phyloP scores from a whole-genome alignment of 2,797 vertebrate genomes.

The Sphaeramia orbicularis region DNA sequence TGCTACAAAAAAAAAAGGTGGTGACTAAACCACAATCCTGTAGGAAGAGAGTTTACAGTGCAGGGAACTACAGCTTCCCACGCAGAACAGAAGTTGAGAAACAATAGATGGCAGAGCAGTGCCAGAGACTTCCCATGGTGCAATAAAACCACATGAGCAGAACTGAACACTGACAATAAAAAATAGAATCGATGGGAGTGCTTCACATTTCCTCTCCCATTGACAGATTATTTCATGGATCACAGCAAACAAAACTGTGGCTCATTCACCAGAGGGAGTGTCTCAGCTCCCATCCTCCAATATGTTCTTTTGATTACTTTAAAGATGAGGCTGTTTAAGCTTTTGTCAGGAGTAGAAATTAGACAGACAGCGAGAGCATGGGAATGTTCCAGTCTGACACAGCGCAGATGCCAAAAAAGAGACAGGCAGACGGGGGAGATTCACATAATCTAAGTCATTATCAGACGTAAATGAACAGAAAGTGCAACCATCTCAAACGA shows the following conservation, averaged over 20 bases:
- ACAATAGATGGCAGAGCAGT: slow-evolving; percentile 68
- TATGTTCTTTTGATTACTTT: slow-evolving; percentile 80
- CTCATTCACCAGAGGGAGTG: slow-evolving; percentile 86
- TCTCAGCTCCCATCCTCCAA: slow-evolving; percentile 84
- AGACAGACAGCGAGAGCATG: slow-evolving; percentile 79
- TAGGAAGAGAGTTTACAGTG: slow-evolving; percentile 49
- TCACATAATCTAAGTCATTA: slow-evolving; percentile 88
- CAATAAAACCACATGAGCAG: slow-evolving; percentile 80
- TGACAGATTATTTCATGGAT: slow-evolving; percentile 91
- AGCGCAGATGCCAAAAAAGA: slow-evolving; percentile 76
- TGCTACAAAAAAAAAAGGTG: slow-evolving; percentile 49
- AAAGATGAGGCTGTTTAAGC: slow-evolving; percentile 81
- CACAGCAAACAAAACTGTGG: slow-evolving; percentile 85
- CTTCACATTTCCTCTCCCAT: slow-evolving; percentile 85
- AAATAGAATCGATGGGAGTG: slow-evolving; percentile 80
- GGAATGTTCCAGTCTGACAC: slow-evolving; percentile 81
- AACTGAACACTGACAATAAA: slow-evolving; percentile 82
- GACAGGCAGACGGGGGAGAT: slow-evolving; percentile 76
- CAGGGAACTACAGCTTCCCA: slow-evolving; percentile 65
- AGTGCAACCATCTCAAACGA: slow-evolving; percentile 88
- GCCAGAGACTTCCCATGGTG: slow-evolving; percentile 73
- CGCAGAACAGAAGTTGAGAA: slow-evolving; percentile 71
- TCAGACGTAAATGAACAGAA: slow-evolving; percentile 88
- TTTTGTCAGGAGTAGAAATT: slow-evolving; percentile 83
- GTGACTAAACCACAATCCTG: slow-evolving; percentile 32